Evolutionary conservation across 2,113 vertebrate genomes (phyloP).

Genomic region (Etheostoma cragini): DNA sequence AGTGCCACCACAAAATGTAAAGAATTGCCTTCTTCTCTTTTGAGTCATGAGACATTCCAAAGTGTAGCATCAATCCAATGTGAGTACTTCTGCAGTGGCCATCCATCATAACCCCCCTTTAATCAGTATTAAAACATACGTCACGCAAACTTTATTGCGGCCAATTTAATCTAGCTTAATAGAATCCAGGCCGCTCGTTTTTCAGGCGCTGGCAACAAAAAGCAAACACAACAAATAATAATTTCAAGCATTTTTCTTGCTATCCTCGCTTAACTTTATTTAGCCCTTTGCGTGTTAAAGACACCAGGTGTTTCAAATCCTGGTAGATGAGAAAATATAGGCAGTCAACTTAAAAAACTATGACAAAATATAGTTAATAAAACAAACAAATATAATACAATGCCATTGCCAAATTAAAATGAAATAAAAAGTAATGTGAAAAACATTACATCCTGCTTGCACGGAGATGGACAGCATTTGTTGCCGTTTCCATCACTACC

Average conservation of each 20-base stretch:
- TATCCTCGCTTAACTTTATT: slow-evolving; percentile 7
- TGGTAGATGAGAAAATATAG: background rate
- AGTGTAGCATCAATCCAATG: slow-evolving; percentile 43
- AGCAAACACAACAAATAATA: slow-evolving; percentile 30
- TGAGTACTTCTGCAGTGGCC: slow-evolving; percentile 25
- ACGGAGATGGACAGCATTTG: too few relatives aligned
- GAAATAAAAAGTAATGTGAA: background rate
- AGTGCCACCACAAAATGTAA: background rate
- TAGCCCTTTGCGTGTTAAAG: background rate
- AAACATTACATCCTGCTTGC: background rate
- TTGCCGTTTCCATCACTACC: too few relatives aligned
- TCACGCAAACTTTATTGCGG: slow-evolving; percentile 54
- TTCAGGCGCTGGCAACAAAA: slow-evolving; percentile 46
- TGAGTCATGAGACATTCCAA: slow-evolving; percentile 28
- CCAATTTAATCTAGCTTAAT: slow-evolving; percentile 57
- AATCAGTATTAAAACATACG: slow-evolving; percentile 62
- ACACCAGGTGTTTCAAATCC: background rate
- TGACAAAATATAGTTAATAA: too few relatives aligned
- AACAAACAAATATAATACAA: too few relatives aligned
- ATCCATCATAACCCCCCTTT: slow-evolving; percentile 55
- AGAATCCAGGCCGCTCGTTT: slow-evolving; percentile 47
- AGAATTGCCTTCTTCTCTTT: slow-evolving; percentile 5
- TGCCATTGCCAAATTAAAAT: background rate
- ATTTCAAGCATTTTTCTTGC: slow-evolving; percentile 24
- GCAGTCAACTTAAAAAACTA: background rate